A percentile compares a stretch with the other conserved stretches of the same genome.
These are phyloP conservation scores for Gasteruption jaculator DNA, from an alignment of 2,888 invertebrate species.

Conservation along the genomic window DNA sequence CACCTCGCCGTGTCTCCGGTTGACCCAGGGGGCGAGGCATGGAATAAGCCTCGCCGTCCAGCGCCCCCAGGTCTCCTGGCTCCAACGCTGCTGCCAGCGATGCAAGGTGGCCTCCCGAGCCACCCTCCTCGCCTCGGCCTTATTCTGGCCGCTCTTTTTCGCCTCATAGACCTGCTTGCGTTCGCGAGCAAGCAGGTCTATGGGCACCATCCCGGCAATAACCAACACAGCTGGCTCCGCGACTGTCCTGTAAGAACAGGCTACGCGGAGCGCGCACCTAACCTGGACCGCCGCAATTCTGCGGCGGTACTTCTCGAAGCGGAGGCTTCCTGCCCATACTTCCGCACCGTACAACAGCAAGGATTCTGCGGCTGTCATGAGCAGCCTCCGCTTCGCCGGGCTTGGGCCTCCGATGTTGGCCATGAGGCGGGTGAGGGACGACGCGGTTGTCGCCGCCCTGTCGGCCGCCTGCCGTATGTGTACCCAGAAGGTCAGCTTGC, in stretches of 20 bases:
- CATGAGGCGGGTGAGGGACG: too few relatives aligned
- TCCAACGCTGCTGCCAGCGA: slow-evolving; percentile 22
- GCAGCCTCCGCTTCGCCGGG: too few relatives aligned
- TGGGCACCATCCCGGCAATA: not conserved
- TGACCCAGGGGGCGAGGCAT: slow-evolving; percentile 13
- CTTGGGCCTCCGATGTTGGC: too few relatives aligned
- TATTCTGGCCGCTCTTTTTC: not conserved
- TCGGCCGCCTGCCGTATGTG: too few relatives aligned
- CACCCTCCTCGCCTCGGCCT: not conserved
- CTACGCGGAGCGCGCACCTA: slow-evolving; percentile 12
- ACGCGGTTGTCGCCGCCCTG: too few relatives aligned
- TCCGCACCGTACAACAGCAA: not conserved
- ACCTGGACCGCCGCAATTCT: slow-evolving; percentile 12
- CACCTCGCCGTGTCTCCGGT: slow-evolving; percentile 18
- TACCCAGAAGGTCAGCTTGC: slow-evolving; percentile 12
- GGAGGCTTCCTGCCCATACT: slow-evolving; percentile 11
- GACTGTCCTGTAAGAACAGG: slow-evolving; percentile 10
- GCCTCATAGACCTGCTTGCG: slow-evolving; percentile 6
- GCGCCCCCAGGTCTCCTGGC: slow-evolving; percentile 8
- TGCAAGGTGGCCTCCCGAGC: not conserved
- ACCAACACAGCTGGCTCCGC: not conserved
- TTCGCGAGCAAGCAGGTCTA: slow-evolving; percentile 14
- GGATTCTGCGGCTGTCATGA: not conserved
- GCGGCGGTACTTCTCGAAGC: slow-evolving; percentile 3
- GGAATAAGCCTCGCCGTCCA: slow-evolving; percentile 18